Conservation (phyloP, 2,797 vertebrate genomes). For the Trachurus trachurus region DNA sequence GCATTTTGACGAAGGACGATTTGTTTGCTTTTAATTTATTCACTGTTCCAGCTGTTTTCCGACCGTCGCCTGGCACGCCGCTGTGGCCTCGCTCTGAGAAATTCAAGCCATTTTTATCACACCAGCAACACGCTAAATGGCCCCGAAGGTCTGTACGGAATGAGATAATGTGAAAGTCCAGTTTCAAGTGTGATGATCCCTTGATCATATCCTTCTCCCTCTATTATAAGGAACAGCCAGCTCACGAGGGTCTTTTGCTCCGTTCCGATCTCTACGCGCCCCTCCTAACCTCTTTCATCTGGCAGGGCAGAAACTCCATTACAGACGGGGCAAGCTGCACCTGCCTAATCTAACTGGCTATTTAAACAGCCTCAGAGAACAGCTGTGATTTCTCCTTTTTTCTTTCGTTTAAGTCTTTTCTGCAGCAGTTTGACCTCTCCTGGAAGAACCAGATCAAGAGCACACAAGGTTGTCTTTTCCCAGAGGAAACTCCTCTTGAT, state of each 20-base stretch:
- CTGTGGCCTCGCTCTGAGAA: conserved; percentile 14
- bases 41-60: conserved; percentile 27
- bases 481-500: neutral
- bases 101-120: conserved; percentile 33
- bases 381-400: conserved; percentile 32
- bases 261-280: conserved; percentile 37
- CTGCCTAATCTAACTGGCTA: conserved; percentile 59
- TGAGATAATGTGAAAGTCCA: conserved; percentile 27
- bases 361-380: conserved; percentile 61
- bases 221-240: conserved; percentile 52
- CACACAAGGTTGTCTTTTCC: neutral
- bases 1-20: neutral
- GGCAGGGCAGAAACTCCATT: conserved; percentile 67
- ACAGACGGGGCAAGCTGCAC: conserved; percentile 51
- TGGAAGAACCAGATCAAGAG: conserved; percentile 19
- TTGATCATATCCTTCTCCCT: conserved; percentile 48
- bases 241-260: conserved; percentile 41
- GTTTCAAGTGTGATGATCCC: conserved; percentile 37
- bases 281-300: conserved; percentile 55
- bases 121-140: conserved; percentile 17
- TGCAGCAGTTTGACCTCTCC: conserved; percentile 28
- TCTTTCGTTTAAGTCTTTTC: conserved; percentile 27
- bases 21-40: conserved; percentile 33
- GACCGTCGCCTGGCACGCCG: conserved; percentile 7
- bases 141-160: neutral